Evolutionary conservation across 2,797 vertebrate genomes (phyloP).

Genomic region (Lepidocolaptes lacrymiger): DNA sequence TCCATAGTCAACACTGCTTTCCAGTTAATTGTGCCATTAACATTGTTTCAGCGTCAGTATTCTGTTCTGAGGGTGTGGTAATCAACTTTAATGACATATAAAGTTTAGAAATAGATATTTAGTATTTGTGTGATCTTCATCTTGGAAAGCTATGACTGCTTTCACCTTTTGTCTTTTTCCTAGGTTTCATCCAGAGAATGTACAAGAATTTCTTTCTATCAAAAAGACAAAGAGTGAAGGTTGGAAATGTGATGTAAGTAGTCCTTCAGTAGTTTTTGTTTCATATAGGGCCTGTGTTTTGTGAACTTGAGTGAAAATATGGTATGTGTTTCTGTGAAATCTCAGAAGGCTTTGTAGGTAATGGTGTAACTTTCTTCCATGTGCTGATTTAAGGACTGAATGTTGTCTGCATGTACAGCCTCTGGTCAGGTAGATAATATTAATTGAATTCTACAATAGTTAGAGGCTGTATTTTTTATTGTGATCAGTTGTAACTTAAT

Average conservation of each 20-base stretch:
- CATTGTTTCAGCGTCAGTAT: neutral
- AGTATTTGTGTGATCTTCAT: neutral
- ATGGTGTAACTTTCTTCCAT: neutral
- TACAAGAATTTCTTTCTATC: constrained; percentile 91
- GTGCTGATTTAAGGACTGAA: neutral
- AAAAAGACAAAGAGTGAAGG: constrained; percentile 94
- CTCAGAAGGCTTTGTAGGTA: neutral
- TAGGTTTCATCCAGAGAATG: constrained; percentile 95
- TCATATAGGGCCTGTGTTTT: neutral
- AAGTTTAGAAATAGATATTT: neutral
- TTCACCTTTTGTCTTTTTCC: neutral
- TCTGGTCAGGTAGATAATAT: neutral
- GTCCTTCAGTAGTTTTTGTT: neutral
- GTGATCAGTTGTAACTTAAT: neutral
- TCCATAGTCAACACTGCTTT: neutral
- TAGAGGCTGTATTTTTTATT: neutral
- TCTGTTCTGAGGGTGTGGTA: neutral
- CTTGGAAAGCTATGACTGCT: neutral
- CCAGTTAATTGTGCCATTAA: neutral
- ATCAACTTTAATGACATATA: neutral
- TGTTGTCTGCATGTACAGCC: neutral
- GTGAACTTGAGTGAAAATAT: neutral
- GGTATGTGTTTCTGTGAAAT: neutral
- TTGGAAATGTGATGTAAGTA: constrained; percentile 96
- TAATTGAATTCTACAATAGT: neutral